These are phyloP conservation scores for Mus spretus DNA, from an alignment of 2,797 vertebrate genomes.

Conservation along the genomic window DNA sequence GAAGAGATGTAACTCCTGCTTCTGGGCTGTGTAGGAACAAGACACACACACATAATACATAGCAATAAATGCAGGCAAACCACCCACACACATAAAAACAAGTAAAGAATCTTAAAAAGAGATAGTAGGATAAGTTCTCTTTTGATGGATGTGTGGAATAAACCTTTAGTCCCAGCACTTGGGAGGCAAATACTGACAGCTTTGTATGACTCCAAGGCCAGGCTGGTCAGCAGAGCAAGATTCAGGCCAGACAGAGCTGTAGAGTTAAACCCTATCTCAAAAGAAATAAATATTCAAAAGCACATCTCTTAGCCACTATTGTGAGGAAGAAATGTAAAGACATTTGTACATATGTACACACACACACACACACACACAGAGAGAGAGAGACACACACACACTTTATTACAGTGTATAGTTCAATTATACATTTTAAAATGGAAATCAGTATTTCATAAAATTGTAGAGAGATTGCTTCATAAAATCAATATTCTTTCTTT, in stretches of 20 bases:
- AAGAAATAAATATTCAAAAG: not conserved
- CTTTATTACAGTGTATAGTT: constrained; percentile 25
- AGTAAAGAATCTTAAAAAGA: not conserved
- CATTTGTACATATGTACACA: not conserved
- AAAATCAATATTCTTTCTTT: constrained; percentile 62
- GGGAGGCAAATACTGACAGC: not conserved
- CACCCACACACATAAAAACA: not conserved
- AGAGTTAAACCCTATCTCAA: too few relatives aligned
- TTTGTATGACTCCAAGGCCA: not conserved
- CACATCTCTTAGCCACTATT: constrained; percentile 28
- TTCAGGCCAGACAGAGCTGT: not conserved
- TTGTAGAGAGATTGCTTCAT: constrained; percentile 16
- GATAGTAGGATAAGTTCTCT: not conserved
- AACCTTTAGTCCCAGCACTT: not conserved
- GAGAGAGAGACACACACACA: too few relatives aligned
- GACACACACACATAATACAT: not conserved
- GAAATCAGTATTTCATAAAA: constrained; percentile 60
- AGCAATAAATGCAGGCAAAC: not conserved
- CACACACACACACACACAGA: too few relatives aligned
- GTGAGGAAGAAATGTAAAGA: not conserved
- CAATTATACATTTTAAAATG: constrained; percentile 54
- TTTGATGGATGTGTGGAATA: not conserved
- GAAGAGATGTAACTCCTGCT: not conserved
- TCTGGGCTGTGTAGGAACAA: not conserved
- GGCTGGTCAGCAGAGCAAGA: not conserved